Evolutionary conservation across 1,140 invertebrate species (phyloP).

Genomic region (Dendroctonus ponderosae): DNA sequence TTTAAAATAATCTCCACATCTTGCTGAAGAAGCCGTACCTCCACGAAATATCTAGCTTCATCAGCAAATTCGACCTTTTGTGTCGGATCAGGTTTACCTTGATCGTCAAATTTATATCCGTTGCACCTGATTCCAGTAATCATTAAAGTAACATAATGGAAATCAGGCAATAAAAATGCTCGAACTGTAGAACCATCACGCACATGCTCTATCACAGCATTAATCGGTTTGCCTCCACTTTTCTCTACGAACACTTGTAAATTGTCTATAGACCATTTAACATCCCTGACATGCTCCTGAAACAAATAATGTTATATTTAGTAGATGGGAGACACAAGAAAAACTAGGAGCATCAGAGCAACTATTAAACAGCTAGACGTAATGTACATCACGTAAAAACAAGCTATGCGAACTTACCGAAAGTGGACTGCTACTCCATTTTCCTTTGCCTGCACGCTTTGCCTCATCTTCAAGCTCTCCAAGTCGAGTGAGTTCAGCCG

Average conservation of each 20-base stretch:
- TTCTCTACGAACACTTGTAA: conserved; percentile 80
- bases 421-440: conserved; percentile 63
- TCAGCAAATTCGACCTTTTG: conserved; percentile 65
- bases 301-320: conserved; percentile 34
- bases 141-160: conserved; percentile 88
- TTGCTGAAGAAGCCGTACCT: conserved; percentile 85
- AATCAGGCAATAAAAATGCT: conserved; percentile 86
- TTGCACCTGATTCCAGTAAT: conserved; percentile 90
- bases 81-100: conserved; percentile 64
- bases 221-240: conserved; percentile 72
- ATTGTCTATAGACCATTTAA: conserved; percentile 86
- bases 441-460: conserved; percentile 82
- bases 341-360: not conserved
- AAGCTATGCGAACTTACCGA: conserved; percentile 34
- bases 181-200: conserved; percentile 93
- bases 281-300: conserved; percentile 74
- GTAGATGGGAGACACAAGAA: not conserved
- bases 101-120: conserved; percentile 67
- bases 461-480: conserved; percentile 89
- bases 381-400: no score
- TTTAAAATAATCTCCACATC: conserved; percentile 93
- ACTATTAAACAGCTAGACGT: not conserved
- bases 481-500: conserved; percentile 66
- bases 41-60: conserved; percentile 89
- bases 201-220: conserved; percentile 92